Evolutionary conservation across 2,888 invertebrate genomes (phyloP).

Genomic region (Sarcophaga rosellei): DNA sequence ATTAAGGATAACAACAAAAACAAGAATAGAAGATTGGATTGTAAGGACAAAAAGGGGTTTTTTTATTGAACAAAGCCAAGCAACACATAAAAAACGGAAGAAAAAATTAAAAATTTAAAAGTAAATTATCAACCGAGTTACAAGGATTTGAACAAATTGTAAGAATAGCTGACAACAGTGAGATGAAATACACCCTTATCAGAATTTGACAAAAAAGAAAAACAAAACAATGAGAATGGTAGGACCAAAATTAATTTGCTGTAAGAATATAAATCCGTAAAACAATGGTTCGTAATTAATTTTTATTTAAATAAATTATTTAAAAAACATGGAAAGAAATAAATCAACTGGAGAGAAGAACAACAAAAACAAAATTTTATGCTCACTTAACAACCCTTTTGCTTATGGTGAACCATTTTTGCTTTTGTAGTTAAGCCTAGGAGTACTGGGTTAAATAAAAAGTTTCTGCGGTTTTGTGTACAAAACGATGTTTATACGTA

Average conservation of each 20-base stretch:
- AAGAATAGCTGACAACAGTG: background rate
- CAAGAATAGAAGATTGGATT: background rate
- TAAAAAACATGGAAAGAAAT: background rate
- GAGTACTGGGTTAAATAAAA: too few species aligned
- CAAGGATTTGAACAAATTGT: background rate
- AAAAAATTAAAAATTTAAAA: background rate
- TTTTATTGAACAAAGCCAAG: background rate
- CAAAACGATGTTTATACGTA: too few species aligned
- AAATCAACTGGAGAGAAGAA: background rate
- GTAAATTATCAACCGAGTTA: background rate
- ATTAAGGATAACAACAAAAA: background rate
- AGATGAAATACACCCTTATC: background rate
- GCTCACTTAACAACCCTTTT: background rate
- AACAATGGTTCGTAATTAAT: conserved; percentile 40
- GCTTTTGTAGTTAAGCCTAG: background rate
- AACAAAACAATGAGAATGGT: background rate
- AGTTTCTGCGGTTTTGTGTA: too few species aligned
- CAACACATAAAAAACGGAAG: background rate
- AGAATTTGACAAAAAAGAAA: background rate
- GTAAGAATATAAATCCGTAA: background rate
- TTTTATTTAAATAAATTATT: conserved; percentile 26
- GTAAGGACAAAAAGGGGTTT: background rate
- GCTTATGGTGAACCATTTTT: background rate
- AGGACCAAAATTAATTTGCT: background rate
- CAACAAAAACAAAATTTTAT: background rate